Percentiles rank a stretch among this genome's conserved stretches.
These are phyloP conservation scores for Trinorchestia longiramus DNA, from an alignment of 1,140 invertebrate genomes.

Conservation along the genomic window DNA sequence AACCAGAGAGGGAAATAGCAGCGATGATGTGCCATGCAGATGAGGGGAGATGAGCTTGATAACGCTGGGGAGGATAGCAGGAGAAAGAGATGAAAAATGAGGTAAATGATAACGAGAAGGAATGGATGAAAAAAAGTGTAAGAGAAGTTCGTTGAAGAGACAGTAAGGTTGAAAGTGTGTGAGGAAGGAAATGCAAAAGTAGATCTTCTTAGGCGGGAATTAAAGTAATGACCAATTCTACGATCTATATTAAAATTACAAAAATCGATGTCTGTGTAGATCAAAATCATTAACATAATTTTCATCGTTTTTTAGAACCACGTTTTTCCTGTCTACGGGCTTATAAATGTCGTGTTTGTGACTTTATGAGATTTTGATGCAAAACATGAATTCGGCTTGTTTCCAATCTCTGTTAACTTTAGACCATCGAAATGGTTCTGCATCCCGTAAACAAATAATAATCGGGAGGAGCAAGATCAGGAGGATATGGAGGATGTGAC, in stretches of 20 bases:
- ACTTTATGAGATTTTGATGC: neutral
- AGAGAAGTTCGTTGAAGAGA: neutral
- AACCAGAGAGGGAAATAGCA: neutral
- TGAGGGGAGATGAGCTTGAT: conserved; percentile 51
- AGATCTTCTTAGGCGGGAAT: neutral
- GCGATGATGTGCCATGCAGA: conserved; percentile 30
- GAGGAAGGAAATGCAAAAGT: neutral
- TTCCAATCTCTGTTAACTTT: neutral
- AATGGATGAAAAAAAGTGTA: neutral
- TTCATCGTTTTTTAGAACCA: neutral
- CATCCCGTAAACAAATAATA: neutral
- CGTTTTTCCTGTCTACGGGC: neutral
- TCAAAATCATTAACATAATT: neutral
- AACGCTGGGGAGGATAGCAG: neutral
- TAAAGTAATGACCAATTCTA: neutral
- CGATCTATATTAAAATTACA: neutral
- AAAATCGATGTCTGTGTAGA: neutral
- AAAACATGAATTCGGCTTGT: neutral
- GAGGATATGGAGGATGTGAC: neutral
- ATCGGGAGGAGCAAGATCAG: neutral
- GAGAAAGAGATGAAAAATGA: neutral
- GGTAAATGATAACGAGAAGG: neutral
- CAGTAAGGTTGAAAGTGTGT: neutral
- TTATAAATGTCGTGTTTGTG: neutral
- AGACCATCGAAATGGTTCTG: neutral